Conservation (phyloP, 2,888 invertebrate species). For the Brenthis daphne region DNA sequence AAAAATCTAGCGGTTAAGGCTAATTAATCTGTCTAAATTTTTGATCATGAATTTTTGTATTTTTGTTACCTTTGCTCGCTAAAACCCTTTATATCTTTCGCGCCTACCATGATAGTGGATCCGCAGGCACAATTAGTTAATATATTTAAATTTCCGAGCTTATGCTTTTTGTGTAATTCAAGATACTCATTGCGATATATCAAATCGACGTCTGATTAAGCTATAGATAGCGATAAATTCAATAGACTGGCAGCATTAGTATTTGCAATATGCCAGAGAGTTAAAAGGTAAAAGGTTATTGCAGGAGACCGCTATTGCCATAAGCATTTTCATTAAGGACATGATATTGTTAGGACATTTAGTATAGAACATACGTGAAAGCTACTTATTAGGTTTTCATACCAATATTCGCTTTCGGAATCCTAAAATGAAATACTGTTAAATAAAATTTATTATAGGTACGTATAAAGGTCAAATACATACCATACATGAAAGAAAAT, state of each 20-base stretch:
- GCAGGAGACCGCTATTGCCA: slow-evolving; percentile 31
- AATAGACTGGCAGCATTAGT: slow-evolving; percentile 1
- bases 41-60: too few species aligned
- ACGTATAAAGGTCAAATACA: too few species aligned
- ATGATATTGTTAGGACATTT: slow-evolving; percentile 31
- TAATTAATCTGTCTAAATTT: too few species aligned
- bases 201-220: background rate
- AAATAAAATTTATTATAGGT: too few species aligned
- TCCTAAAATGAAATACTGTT: background rate
- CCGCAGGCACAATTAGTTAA: too few species aligned
- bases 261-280: slow-evolving; percentile 27
- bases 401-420: background rate
- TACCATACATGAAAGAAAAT: too few species aligned
- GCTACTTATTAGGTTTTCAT: background rate
- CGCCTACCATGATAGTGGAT: too few species aligned
- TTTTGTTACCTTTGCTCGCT: too few species aligned
- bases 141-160: too few species aligned
- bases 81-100: too few species aligned
- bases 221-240: background rate
- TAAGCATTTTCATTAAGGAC: slow-evolving; percentile 31
- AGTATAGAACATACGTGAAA: slow-evolving; percentile 19
- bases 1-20: too few species aligned
- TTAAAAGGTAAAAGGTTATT: slow-evolving; percentile 41
- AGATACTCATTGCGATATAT: background rate
- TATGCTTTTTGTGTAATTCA: too few species aligned